Conservation (phyloP, 2,797 vertebrate genomes). For the Oceanodroma leucorhoa region DNA sequence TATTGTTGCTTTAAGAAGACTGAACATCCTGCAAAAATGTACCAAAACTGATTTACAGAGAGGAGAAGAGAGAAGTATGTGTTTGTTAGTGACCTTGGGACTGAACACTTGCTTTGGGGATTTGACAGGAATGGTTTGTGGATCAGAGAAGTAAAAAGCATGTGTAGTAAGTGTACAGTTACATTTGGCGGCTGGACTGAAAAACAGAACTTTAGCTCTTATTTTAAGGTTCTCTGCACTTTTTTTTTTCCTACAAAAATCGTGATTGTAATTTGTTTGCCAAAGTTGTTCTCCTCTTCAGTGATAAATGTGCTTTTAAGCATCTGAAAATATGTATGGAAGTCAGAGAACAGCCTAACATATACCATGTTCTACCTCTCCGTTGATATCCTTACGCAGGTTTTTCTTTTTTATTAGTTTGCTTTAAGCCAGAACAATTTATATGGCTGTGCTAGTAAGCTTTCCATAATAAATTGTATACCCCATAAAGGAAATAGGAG, state of each 20-base stretch:
- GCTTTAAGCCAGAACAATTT: background rate
- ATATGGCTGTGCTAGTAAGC: background rate
- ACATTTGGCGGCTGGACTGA: constrained; percentile 62
- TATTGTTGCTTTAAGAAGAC: constrained; percentile 52
- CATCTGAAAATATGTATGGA: background rate
- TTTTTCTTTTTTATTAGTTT: background rate
- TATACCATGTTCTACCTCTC: background rate
- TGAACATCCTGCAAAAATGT: constrained; percentile 35
- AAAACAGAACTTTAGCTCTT: constrained; percentile 61
- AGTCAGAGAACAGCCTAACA: background rate
- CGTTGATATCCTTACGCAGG: background rate
- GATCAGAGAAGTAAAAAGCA: constrained; percentile 76
- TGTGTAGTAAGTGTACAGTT: constrained; percentile 68
- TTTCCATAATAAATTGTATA: background rate
- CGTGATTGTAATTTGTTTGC: constrained; percentile 14
- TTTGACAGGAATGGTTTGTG: constrained; percentile 70
- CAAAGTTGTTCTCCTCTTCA: background rate
- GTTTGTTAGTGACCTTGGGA: constrained; percentile 64
- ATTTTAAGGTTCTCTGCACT: constrained; percentile 2
- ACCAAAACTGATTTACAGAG: constrained; percentile 29
- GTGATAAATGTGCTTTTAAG: background rate
- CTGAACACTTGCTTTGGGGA: constrained; percentile 56
- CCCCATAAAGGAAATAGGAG: background rate
- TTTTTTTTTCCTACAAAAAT: background rate
- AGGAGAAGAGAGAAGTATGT: constrained; percentile 53